phyloP scores from a whole-genome alignment of 2,888 invertebrate genomes.

The Oithona nana region DNA sequence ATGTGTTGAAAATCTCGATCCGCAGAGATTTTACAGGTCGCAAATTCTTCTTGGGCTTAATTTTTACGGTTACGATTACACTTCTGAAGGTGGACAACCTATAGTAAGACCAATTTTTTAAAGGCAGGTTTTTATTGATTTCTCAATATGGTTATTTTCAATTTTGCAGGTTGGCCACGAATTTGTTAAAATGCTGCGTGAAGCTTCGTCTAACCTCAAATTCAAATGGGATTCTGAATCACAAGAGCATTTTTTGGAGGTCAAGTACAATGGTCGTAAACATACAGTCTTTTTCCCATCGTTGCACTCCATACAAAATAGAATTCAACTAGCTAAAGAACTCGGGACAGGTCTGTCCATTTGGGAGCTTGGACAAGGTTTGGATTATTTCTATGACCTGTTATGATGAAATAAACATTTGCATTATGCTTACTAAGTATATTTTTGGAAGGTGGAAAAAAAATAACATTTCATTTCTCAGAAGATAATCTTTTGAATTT shows the following conservation, averaged over 20 bases:
- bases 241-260: slow-evolving; percentile 65
- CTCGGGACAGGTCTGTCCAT: slow-evolving; percentile 68
- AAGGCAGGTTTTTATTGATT: not conserved
- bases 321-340: slow-evolving; percentile 56
- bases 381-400: slow-evolving; percentile 83
- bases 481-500: no score
- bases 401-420: no score
- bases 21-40: slow-evolving; percentile 39
- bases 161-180: not conserved
- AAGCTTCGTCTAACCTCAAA: slow-evolving; percentile 58
- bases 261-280: slow-evolving; percentile 41
- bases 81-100: slow-evolving; percentile 33
- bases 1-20: slow-evolving; percentile 52
- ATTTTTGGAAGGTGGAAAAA: no score
- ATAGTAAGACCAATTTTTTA: not conserved
- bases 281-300: slow-evolving; percentile 20
- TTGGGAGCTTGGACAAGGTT: slow-evolving; percentile 91
- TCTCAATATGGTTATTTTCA: not conserved
- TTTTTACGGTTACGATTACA: slow-evolving; percentile 80
- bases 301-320: slow-evolving; percentile 32
- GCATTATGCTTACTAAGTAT: no score
- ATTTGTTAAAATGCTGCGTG: slow-evolving; percentile 3
- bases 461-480: no score
- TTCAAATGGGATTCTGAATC: slow-evolving; percentile 54
- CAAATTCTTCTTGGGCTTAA: slow-evolving; percentile 77